phyloP scores from a whole-genome alignment of 2,888 invertebrate species.

The Drosophila anomalata region DNA sequence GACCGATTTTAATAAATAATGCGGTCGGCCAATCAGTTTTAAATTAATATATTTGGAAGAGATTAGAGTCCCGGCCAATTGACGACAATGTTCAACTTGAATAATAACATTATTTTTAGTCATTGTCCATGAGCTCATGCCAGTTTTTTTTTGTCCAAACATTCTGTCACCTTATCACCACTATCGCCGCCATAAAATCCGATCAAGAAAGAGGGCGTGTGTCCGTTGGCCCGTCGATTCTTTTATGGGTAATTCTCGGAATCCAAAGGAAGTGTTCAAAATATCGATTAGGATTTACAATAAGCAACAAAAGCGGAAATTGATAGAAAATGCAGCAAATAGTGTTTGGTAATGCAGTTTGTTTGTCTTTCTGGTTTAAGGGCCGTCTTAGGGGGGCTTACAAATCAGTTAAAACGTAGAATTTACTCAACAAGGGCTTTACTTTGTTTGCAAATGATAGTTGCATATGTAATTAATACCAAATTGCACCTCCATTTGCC shows the following conservation, averaged over 20 bases:
- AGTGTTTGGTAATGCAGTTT: conserved; percentile 4
- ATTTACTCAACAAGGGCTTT: neutral
- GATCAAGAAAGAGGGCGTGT: conserved; percentile 73
- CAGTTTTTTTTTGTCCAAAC: neutral
- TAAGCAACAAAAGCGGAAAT: conserved; percentile 26
- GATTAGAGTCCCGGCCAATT: conserved; percentile 40
- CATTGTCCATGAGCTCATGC: conserved; percentile 68
- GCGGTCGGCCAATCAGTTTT: conserved; percentile 60
- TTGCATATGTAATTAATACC: conserved; percentile 34
- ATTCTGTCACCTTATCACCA: conserved; percentile 22
- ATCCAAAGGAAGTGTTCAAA: conserved; percentile 12
- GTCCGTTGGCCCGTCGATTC: conserved; percentile 1
- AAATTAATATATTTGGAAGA: conserved; percentile 65
- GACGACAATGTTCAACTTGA: conserved; percentile 61
- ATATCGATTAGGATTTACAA: conserved; percentile 41
- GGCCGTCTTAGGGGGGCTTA: conserved; percentile 3
- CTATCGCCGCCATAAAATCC: conserved; percentile 27
- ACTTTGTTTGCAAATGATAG: conserved; percentile 10
- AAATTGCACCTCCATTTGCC: neutral
- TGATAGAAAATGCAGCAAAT: conserved; percentile 20
- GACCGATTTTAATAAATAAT: conserved; percentile 66
- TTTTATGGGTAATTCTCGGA: conserved; percentile 46
- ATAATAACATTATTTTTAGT: conserved; percentile 67
- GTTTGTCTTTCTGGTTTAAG: too few relatives aligned
- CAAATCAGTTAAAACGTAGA: conserved; percentile 10